Percentiles rank a stretch among this genome's conserved stretches.
Conservation (phyloP, 2,113 vertebrate genomes). For the Thomomys bottae region DNA sequence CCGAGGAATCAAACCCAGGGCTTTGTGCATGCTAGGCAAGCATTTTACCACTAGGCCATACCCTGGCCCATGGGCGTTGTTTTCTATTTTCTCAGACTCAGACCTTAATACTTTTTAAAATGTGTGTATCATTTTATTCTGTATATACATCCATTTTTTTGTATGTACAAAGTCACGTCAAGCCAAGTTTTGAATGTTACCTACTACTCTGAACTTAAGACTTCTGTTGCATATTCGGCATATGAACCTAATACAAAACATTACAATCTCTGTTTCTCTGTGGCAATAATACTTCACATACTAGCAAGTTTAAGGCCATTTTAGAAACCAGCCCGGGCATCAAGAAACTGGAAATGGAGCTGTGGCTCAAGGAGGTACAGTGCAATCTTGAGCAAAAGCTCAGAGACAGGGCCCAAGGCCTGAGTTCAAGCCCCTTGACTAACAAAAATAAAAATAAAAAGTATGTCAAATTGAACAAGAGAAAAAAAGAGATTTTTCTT, state of each 20-base stretch:
- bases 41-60: no score
- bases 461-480: not conserved
- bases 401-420: no score
- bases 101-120: not conserved
- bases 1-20: no score
- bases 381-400: no score
- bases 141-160: not conserved
- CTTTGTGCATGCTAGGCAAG: no score
- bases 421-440: no score
- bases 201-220: not conserved
- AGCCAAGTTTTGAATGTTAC: not conserved
- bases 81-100: constrained; percentile 10
- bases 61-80: no score
- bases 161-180: not conserved
- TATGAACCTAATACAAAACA: not conserved
- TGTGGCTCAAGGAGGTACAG: no score
- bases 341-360: no score
- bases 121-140: not conserved
- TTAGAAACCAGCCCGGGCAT: not conserved
- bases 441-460: no score
- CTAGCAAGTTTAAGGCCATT: constrained; percentile 28
- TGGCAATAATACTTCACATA: not conserved
- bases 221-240: not conserved
- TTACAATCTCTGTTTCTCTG: not conserved
- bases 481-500: not conserved